Conservation (phyloP, 2,113 vertebrate species). For the Pedetes capensis region DNA sequence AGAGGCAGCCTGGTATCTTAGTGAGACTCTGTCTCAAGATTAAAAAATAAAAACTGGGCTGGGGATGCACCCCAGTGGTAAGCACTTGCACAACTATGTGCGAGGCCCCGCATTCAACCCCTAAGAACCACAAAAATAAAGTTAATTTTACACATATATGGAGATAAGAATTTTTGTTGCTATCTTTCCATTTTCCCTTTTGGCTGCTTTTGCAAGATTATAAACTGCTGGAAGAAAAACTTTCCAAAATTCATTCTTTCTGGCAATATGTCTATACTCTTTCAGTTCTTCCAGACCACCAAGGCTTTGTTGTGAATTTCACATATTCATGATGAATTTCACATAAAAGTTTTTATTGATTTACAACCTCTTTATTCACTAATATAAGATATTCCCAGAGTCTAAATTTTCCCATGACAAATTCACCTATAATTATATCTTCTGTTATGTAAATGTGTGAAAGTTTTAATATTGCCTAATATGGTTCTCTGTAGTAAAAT, state of each 20-base stretch:
- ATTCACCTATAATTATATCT: background rate
- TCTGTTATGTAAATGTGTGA: background rate
- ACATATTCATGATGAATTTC: too few species aligned
- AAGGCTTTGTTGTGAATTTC: conserved; percentile 22
- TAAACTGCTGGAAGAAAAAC: conserved; percentile 56
- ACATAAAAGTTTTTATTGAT: conserved; percentile 44
- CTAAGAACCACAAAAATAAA: too few species aligned
- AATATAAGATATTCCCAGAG: background rate
- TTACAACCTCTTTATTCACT: conserved; percentile 23
- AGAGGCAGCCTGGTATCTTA: too few species aligned
- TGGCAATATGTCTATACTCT: background rate
- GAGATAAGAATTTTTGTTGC: conserved; percentile 45
- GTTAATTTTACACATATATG: conserved; percentile 40
- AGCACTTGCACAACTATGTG: too few species aligned
- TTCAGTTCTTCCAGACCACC: conserved; percentile 32
- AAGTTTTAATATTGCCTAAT: background rate
- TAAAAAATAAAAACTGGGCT: too few species aligned
- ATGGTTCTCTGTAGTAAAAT: conserved; percentile 4
- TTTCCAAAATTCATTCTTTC: conserved; percentile 41
- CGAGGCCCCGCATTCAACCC: too few species aligned
- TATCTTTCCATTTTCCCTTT: conserved; percentile 55
- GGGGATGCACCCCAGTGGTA: too few species aligned
- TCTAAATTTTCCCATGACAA: background rate
- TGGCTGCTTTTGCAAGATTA: conserved; percentile 50
- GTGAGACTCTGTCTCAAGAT: too few species aligned